phyloP scores from a whole-genome alignment of 2,797 vertebrate genomes.

The Pipistrellus nathusii region DNA sequence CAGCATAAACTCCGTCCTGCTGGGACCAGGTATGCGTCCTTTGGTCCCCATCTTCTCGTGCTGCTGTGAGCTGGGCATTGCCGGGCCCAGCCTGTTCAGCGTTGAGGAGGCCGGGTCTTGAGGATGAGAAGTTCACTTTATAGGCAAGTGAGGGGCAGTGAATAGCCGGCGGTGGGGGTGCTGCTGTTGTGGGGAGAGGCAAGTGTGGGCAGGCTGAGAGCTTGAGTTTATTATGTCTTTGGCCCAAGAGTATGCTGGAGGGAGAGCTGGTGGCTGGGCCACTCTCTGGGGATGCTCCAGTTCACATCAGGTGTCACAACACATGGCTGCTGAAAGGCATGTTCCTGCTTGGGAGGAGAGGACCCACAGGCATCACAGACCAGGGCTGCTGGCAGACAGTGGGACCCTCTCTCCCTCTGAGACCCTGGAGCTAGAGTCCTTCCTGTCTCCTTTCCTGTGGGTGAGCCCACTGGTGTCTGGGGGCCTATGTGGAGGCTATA shows the following conservation, averaged over 20 bases:
- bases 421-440: not conserved
- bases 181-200: not conserved
- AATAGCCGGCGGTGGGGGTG: not conserved
- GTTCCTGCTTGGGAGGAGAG: not conserved
- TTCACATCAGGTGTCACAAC: not conserved
- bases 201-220: not conserved
- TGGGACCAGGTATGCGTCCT: not conserved
- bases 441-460: not conserved
- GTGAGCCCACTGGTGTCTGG: not conserved
- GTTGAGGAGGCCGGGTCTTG: not conserved
- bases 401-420: not conserved
- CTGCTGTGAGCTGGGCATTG: not conserved
- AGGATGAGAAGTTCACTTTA: not conserved
- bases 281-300: not conserved
- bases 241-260: not conserved
- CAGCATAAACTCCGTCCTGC: not conserved
- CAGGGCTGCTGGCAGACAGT: not conserved
- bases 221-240: not conserved
- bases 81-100: not conserved
- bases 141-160: not conserved
- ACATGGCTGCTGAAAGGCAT: not conserved
- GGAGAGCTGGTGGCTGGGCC: not conserved
- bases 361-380: not conserved
- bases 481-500: not conserved
- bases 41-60: not conserved